Percentiles rank a stretch among this genome's conserved stretches.
These are phyloP conservation scores for Chironex yamaguchii DNA, from an alignment of 30 jellyfish, hydroid and myxozoan species.

Conservation along the genomic window DNA sequence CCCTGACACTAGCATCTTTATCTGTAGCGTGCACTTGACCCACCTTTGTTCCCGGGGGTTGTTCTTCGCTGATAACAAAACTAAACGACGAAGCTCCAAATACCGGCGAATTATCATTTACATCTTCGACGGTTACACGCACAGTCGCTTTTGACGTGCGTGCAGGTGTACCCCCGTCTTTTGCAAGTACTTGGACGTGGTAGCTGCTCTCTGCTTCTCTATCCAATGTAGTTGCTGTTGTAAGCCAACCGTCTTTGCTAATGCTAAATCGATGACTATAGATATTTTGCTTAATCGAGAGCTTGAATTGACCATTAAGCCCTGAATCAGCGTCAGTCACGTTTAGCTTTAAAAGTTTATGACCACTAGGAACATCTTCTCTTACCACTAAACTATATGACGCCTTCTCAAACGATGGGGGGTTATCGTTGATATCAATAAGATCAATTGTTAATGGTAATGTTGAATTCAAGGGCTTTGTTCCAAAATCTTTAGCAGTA, in stretches of 20 bases:
- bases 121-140: conserved; percentile 79
- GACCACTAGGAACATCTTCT: conserved; percentile 71
- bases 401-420: conserved; percentile 75
- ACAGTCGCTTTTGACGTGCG: conserved; percentile 61
- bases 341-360: conserved; percentile 42
- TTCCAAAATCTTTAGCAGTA: conserved; percentile 81
- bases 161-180: conserved; percentile 83
- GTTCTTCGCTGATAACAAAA: conserved; percentile 85
- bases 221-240: conserved; percentile 69
- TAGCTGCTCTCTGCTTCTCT: conserved; percentile 69
- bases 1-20: conserved; percentile 87
- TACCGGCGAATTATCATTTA: conserved; percentile 85
- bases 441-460: conserved; percentile 52
- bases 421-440: conserved; percentile 87
- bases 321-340: conserved; percentile 97
- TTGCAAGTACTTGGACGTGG: conserved; percentile 58
- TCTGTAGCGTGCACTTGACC: conserved; percentile 78
- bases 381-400: conserved; percentile 63
- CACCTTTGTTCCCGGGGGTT: conserved; percentile 86
- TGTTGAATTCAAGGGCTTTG: conserved; percentile 54
- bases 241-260: conserved; percentile 60
- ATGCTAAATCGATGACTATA: conserved; percentile 49
- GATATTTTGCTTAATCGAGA: conserved; percentile 11
- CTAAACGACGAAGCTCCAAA: conserved; percentile 55
- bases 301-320: conserved; percentile 61